Evolutionary conservation across 2,888 invertebrate species (phyloP), one percentile per base, ranked within the genome.

Genomic region (Cremastinae sp.): DNA sequence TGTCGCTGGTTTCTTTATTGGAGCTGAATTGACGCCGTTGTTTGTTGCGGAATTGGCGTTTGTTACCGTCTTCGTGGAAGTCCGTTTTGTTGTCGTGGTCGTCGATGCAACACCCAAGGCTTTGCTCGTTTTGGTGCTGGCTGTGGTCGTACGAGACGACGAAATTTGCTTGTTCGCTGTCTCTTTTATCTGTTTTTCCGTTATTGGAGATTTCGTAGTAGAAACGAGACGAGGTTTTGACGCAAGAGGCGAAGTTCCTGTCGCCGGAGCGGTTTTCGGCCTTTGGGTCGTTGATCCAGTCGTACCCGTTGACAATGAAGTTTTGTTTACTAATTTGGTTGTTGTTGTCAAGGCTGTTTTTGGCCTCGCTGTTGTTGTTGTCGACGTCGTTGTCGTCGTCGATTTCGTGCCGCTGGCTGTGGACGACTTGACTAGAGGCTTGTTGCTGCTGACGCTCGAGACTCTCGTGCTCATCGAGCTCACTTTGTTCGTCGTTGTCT

Each of bases 141-240:
- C 72, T 0, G 80, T 62, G 1, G 81, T 78, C 10, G 76, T 79
- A 88, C 92, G 85, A 85, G 90, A 88, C 73, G 92, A 92, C 10
- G 92, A 92, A 83, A 94, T 91, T 85, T 93, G 93, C 85, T 94
- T 94, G 87, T 94, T 94, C 61, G 93, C 93, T 82, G 93, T 92
- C 80, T 94, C 94, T 88, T 94, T 94, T 79, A 91, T 92, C 84
- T 93, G 93, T 83, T 94, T 94, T 88, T 93, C 83, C 82, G 89
- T 86, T 65, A 86, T 82, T 2, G 87, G 87, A 0, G 85, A 84
- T 66, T 87, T 87, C 2, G 75, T n/a, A 9, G 61, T 12, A 10
- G 58, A 5, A 1, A 20, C 4, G n/a, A 64, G 53, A 43, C 82
- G 79, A 77, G 88, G 84, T 84, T 89, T 90, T 1, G 81, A 12